Conservation (phyloP, 1,140 invertebrate genomes). For the Gyrodactylus salaris region DNA sequence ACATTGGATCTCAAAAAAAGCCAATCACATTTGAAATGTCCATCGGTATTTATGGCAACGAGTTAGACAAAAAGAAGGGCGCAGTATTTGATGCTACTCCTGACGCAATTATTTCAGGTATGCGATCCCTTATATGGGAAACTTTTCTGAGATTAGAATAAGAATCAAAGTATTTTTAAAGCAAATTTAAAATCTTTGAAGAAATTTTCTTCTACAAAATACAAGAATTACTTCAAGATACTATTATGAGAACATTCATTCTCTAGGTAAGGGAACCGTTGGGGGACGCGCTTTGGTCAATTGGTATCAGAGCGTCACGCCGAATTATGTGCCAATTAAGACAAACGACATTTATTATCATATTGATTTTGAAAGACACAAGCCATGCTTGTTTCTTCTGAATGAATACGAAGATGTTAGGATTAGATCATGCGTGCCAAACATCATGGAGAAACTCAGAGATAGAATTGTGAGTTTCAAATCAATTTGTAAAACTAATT, state of each 20-base stretch:
- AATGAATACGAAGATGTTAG: background rate
- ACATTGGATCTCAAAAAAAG: conserved; percentile 1
- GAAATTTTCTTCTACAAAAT: too few relatives aligned
- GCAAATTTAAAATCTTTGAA: too few relatives aligned
- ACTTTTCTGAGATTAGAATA: too few relatives aligned
- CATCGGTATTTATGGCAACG: background rate
- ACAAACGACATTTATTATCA: conserved; percentile 2
- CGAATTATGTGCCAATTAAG: background rate
- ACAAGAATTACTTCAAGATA: too few relatives aligned
- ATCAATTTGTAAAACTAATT: too few relatives aligned
- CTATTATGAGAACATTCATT: too few relatives aligned
- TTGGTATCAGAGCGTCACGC: background rate
- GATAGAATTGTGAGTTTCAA: background rate
- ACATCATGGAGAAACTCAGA: conserved; percentile 1
- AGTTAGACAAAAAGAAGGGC: background rate
- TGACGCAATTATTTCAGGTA: too few relatives aligned
- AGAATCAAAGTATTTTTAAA: too few relatives aligned
- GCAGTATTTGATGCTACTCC: background rate
- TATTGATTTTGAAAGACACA: background rate
- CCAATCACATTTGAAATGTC: conserved; percentile 6
- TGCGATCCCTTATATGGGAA: too few relatives aligned
- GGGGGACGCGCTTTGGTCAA: background rate
- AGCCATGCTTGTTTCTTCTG: background rate
- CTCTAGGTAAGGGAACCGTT: background rate
- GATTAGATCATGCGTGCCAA: background rate